Evolutionary conservation across 2,797 vertebrate species (phyloP), one percentile per base, ranked within the genome.

Genomic region (Malacoraja senta): DNA sequence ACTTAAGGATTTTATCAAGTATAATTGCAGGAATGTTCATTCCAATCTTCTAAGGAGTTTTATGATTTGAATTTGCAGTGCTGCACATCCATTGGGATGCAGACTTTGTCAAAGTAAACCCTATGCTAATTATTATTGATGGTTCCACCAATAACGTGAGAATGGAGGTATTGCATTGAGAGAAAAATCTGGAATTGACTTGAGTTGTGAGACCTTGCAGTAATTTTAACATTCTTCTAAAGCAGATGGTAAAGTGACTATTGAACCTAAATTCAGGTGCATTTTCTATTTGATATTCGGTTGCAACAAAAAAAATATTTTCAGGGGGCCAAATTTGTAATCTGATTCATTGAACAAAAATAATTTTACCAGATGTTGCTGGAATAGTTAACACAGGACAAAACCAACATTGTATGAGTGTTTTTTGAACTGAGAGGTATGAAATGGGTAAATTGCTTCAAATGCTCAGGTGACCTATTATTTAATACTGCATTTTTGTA

Each of bases 271-370:
- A 35, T 88, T 88, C 32, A 19, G 84, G 65, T 88, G n/a, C n/a
- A 68, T 68, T 35, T 88, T 68, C 32, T 35, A 88, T 88, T 88
- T 88, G 84, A 88, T 88, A 88, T 88, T 88, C 35, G 61, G n/a
- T 68, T 88, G 84, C n/a, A 63, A 88, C n/a, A 88, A 88, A 65
- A 86, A 44, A 81, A 88, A 65, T 3, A 2, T 29, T 21, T 35
- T 88, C 84, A 2, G 4, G 29, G 58, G 58, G n/a, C 35, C 63
- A 68, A 68, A 88, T 88, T 38, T 88, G 63, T 32, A 68, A 88
- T 88, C 68, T 88, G 84, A 88, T 35, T 32, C 84, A 68, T 21
- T 21, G 61, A 68, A 88, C 63, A 35, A 88, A 88, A 88, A 68
- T 35, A 88, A 88, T 88, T 68, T 88, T 68, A 35, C 8, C 84